Percentiles rank a stretch among this genome's conserved stretches.
Conservation (phyloP, 2,797 vertebrate genomes). For the Artibeus lituratus region DNA sequence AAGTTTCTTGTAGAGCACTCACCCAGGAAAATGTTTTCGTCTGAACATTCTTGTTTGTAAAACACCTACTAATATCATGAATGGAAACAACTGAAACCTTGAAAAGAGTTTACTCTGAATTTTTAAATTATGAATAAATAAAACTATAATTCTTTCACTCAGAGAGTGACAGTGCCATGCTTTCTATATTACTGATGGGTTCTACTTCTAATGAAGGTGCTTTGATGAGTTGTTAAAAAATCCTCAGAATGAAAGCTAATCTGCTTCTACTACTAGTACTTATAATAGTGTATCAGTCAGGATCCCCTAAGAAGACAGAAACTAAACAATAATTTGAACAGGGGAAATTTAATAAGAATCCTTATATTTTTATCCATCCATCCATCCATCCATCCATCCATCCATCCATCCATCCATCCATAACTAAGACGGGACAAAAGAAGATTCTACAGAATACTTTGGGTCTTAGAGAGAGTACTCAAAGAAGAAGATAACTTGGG, state of each 20-base stretch:
- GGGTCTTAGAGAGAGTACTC: not conserved
- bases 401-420: too few relatives aligned
- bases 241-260: not conserved
- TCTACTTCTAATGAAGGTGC: not conserved
- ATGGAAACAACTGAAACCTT: not conserved
- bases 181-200: not conserved
- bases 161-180: not conserved
- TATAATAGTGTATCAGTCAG: not conserved
- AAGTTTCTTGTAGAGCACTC: not conserved
- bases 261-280: not conserved
- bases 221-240: not conserved
- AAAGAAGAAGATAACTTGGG: not conserved
- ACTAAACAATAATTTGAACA: not conserved
- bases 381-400: too few relatives aligned
- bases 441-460: not conserved
- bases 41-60: not conserved
- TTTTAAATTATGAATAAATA: not conserved
- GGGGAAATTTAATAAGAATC: not conserved
- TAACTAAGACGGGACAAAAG: not conserved
- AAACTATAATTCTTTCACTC: not conserved
- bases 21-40: not conserved
- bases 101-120: not conserved
- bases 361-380: not conserved
- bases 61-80: not conserved
- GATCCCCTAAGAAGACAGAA: not conserved